A percentile compares a stretch with the other conserved stretches of the same genome.
Evolutionary conservation across 2,113 vertebrate species (phyloP).

Genomic region (Mustela lutreola): DNA sequence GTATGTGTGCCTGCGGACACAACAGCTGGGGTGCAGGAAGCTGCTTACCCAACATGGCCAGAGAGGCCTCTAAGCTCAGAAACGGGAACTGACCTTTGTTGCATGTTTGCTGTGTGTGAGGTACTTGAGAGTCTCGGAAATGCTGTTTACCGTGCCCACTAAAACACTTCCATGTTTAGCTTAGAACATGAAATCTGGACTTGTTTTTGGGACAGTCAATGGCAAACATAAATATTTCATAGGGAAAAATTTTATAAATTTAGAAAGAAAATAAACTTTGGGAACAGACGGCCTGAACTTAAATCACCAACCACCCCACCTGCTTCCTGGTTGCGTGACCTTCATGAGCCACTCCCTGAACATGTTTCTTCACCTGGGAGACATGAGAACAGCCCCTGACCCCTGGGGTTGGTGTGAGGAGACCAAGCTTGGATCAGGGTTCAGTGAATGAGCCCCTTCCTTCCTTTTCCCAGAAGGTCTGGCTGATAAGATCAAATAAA

Average conservation of each 20-base stretch:
- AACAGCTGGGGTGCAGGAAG: background rate
- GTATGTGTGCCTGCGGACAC: fast-evolving
- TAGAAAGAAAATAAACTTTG: background rate
- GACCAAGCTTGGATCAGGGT: no score
- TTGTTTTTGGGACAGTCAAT: background rate
- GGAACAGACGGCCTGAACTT: background rate
- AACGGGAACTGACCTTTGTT: background rate
- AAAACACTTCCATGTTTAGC: background rate
- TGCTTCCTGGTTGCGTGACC: background rate
- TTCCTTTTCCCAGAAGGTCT: background rate
- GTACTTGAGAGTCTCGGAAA: background rate
- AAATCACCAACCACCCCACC: background rate
- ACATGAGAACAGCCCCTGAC: fast-evolving
- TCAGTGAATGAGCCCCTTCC: no score
- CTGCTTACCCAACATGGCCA: background rate
- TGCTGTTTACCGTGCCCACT: background rate
- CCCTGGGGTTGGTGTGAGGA: background rate
- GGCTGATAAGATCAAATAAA: background rate
- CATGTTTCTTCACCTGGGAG: background rate
- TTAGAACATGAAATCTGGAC: background rate
- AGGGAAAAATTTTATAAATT: background rate
- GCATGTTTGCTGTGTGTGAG: background rate
- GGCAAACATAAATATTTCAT: background rate
- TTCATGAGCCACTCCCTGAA: background rate
- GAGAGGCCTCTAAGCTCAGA: background rate